Evolutionary conservation across 2,113 vertebrate species (phyloP).

Genomic region (Marmota flaviventris): DNA sequence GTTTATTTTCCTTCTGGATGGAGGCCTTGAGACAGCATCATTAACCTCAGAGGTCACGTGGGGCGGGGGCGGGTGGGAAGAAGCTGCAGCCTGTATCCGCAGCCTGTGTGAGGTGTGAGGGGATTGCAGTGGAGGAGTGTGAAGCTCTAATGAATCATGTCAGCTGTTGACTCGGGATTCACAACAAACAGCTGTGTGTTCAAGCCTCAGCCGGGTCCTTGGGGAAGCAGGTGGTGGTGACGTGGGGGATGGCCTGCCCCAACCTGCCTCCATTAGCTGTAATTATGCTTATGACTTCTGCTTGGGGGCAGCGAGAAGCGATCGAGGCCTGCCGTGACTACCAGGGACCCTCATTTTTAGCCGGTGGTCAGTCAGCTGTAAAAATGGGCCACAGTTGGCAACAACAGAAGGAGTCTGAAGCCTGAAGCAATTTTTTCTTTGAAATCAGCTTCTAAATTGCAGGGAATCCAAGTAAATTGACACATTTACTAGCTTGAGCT

Average conservation of each 20-base stretch:
- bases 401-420: constrained; percentile 67
- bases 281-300: constrained; percentile 62
- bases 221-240: constrained; percentile 76
- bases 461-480: constrained; percentile 65
- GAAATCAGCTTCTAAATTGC: constrained; percentile 72
- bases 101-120: background rate
- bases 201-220: background rate
- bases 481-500: constrained; percentile 55
- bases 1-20: constrained; percentile 79
- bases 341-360: constrained; percentile 14
- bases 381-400: constrained; percentile 76
- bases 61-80: background rate
- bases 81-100: rapidly evolving
- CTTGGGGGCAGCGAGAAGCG: background rate
- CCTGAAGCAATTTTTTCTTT: constrained; percentile 78
- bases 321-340: background rate
- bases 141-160: constrained; percentile 61
- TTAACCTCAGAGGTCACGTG: background rate
- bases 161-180: constrained; percentile 70
- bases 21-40: constrained; percentile 68
- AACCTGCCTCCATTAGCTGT: constrained; percentile 71
- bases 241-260: background rate
- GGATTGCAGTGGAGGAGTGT: background rate
- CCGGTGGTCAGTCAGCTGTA: constrained; percentile 75
- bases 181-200: constrained; percentile 68